phyloP scores from a whole-genome alignment of 2,797 vertebrate species.

The Propithecus deckenii region DNA sequence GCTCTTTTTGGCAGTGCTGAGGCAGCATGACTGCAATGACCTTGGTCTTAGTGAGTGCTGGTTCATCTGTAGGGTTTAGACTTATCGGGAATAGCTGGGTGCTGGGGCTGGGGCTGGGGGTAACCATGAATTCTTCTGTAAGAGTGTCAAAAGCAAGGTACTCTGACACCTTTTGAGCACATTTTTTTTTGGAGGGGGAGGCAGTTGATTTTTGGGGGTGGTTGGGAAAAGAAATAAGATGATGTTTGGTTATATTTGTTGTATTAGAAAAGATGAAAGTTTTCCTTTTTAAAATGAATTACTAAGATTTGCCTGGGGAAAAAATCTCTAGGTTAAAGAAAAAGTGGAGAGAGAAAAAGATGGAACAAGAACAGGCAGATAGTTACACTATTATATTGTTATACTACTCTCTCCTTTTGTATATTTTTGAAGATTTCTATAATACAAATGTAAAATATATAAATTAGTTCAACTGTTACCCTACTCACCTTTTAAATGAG shows the following conservation, averaged over 20 bases:
- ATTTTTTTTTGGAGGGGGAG: not conserved
- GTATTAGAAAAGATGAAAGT: not conserved
- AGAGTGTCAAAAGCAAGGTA: not conserved
- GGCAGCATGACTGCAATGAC: not conserved
- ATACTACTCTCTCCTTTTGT: not conserved
- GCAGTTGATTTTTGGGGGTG: not conserved
- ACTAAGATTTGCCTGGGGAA: not conserved
- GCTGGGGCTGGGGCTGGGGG: too few relatives aligned
- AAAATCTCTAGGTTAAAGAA: not conserved
- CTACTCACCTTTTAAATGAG: not conserved
- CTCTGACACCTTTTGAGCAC: not conserved
- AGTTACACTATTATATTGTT: not conserved
- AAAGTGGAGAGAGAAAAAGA: not conserved
- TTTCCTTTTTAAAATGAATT: not conserved
- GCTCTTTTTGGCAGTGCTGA: not conserved
- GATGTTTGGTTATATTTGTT: not conserved
- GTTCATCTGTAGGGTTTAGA: not conserved
- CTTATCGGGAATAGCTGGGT: not conserved
- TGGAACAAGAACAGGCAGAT: not conserved
- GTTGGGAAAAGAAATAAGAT: not conserved
- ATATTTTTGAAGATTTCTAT: not conserved
- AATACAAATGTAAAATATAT: not conserved
- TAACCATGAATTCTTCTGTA: not conserved
- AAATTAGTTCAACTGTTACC: not conserved
- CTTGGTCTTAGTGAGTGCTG: not conserved